A percentile compares a stretch with the other conserved stretches of the same genome.
Conservation (phyloP, 2,888 invertebrate species). For the Eupeodes luniger region DNA sequence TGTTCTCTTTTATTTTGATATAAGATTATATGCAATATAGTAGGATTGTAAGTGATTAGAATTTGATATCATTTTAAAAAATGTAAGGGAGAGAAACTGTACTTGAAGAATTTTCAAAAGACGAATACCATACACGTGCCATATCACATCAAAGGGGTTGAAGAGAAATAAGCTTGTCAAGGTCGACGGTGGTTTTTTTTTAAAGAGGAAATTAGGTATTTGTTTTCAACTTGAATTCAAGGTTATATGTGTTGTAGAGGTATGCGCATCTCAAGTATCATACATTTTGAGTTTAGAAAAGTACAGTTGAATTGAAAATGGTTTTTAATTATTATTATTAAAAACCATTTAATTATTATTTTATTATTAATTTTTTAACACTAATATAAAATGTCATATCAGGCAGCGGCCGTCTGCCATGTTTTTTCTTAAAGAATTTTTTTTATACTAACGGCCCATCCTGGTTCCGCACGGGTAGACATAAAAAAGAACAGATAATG, state of each 20-base stretch:
- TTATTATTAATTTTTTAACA: too few species aligned
- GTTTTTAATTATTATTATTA: too few species aligned
- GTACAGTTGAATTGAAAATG: too few species aligned
- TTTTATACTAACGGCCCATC: too few species aligned
- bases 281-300: too few species aligned
- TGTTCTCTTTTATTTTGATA: constrained; percentile 14
- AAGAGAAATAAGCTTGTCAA: constrained; percentile 29
- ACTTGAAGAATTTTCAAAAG: constrained; percentile 43
- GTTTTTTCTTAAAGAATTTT: too few species aligned
- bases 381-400: too few species aligned
- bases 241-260: neutral
- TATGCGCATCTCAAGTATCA: too few species aligned
- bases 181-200: constrained; percentile 21
- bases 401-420: too few species aligned
- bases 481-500: too few species aligned
- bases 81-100: constrained; percentile 38
- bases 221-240: neutral
- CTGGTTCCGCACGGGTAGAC: too few species aligned
- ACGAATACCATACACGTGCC: constrained; percentile 58
- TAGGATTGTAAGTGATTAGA: constrained; percentile 41
- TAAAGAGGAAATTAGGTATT: constrained; percentile 21
- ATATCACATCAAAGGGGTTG: neutral
- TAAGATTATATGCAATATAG: constrained; percentile 12
- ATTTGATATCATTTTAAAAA: constrained; percentile 35
- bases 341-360: too few species aligned